Percentiles rank a stretch among this genome's conserved stretches.
phyloP scores from a whole-genome alignment of 2,797 vertebrate genomes.

The Gadopsis marmoratus region DNA sequence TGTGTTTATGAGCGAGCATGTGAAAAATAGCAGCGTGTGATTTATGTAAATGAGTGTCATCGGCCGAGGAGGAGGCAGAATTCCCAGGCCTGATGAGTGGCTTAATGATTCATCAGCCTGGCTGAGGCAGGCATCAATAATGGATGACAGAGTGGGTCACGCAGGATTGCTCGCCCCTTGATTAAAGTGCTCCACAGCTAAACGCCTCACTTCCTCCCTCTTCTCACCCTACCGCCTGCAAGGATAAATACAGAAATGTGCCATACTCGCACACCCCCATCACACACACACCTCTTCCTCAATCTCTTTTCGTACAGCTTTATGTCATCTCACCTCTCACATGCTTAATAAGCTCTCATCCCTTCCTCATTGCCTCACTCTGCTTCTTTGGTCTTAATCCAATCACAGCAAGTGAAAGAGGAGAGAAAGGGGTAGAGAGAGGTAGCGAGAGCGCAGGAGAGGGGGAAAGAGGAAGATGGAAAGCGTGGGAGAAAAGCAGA shows the following conservation, averaged over 20 bases:
- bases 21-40: slow-evolving; percentile 75
- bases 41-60: slow-evolving; percentile 83
- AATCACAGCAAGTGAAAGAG: slow-evolving; percentile 60
- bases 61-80: slow-evolving; percentile 76
- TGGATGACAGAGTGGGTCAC: slow-evolving; percentile 84
- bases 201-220: slow-evolving; percentile 79
- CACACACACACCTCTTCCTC: slow-evolving; percentile 39
- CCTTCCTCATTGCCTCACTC: slow-evolving; percentile 69
- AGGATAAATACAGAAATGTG: slow-evolving; percentile 66
- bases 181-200: slow-evolving; percentile 84
- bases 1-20: slow-evolving; percentile 56
- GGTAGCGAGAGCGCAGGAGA: background rate
- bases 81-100: slow-evolving; percentile 83
- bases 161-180: slow-evolving; percentile 82
- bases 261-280: background rate
- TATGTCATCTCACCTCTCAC: slow-evolving; percentile 78
- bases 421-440: slow-evolving; percentile 23
- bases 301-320: slow-evolving; percentile 62
- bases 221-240: slow-evolving; percentile 64
- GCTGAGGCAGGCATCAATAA: slow-evolving; percentile 85
- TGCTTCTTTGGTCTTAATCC: slow-evolving; percentile 79
- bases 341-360: slow-evolving; percentile 76
- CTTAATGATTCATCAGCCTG: slow-evolving; percentile 86
- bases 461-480: slow-evolving; percentile 25
- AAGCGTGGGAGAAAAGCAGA: slow-evolving; percentile 59